A percentile compares a stretch with the other conserved stretches of the same genome.
These are phyloP conservation scores for Diadophis punctatus DNA, from an alignment of 2,113 vertebrate genomes.

Conservation along the genomic window DNA sequence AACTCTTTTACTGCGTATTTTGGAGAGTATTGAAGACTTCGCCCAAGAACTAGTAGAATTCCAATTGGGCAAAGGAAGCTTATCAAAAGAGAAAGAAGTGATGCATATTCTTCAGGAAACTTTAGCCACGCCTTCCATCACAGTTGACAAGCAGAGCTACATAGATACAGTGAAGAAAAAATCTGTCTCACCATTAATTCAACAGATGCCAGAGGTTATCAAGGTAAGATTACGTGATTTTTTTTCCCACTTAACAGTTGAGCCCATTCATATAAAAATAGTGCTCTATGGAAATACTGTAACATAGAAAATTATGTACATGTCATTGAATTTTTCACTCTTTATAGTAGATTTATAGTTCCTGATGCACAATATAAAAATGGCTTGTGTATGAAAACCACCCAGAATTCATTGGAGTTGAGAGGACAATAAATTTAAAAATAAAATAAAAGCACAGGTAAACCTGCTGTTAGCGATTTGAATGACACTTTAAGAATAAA, in stretches of 20 bases:
- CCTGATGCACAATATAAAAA: neutral
- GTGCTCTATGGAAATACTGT: neutral
- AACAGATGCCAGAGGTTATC: slow-evolving; percentile 90
- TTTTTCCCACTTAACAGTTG: slow-evolving; percentile 22
- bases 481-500: neutral
- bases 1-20: slow-evolving; percentile 85
- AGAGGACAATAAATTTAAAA: neutral
- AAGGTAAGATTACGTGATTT: slow-evolving; percentile 77
- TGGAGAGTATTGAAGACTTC: slow-evolving; percentile 97
- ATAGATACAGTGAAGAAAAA: slow-evolving; percentile 66
- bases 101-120: slow-evolving; percentile 97
- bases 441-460: neutral
- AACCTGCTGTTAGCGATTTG: neutral
- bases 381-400: neutral
- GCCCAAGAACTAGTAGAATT: slow-evolving; percentile 96
- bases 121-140: slow-evolving; percentile 71
- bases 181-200: slow-evolving; percentile 79
- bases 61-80: slow-evolving; percentile 83
- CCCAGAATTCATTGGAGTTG: neutral
- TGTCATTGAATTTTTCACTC: neutral
- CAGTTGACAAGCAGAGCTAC: slow-evolving; percentile 57
- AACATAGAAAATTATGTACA: neutral
- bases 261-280: neutral
- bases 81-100: slow-evolving; percentile 91
- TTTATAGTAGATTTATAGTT: neutral